Evolutionary conservation across 92 coral and sea anemone species (phyloP).

Genomic region (Zoanthus gigantus): DNA sequence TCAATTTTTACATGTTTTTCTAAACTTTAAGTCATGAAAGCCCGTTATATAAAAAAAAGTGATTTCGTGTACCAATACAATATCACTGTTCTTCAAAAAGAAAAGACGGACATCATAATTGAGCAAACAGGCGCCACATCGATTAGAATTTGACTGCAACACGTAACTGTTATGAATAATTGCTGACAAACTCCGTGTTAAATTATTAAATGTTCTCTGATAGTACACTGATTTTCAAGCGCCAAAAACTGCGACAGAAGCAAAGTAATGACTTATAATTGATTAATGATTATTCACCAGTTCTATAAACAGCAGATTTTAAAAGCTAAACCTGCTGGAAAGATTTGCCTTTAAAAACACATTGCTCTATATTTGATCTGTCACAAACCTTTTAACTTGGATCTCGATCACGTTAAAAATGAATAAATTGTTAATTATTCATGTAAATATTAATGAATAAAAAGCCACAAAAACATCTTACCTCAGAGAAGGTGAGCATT

Average conservation of each 20-base stretch:
- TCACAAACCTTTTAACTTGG: not conserved
- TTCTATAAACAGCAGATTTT: not conserved
- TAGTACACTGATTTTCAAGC: not conserved
- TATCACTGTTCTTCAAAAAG: not conserved
- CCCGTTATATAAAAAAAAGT: not conserved
- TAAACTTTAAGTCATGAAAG: not conserved
- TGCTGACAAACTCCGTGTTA: not conserved
- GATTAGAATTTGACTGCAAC: not conserved
- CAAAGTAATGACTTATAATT: not conserved
- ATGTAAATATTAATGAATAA: not conserved
- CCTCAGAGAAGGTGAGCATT: slow-evolving; percentile 17
- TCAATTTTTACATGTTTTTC: not conserved
- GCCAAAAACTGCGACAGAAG: not conserved
- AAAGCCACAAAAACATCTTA: not conserved
- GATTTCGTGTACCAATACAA: not conserved
- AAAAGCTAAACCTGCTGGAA: not conserved
- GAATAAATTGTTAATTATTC: slow-evolving; percentile 2
- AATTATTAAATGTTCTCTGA: not conserved
- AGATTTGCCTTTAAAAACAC: not conserved
- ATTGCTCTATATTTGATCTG: not conserved
- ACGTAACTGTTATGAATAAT: not conserved
- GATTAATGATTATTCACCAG: not conserved
- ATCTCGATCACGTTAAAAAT: slow-evolving; percentile 5
- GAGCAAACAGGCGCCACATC: not conserved
- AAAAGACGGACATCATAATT: not conserved